phyloP scores from a whole-genome alignment of 2,797 vertebrate species.

The Nannoperca australis region DNA sequence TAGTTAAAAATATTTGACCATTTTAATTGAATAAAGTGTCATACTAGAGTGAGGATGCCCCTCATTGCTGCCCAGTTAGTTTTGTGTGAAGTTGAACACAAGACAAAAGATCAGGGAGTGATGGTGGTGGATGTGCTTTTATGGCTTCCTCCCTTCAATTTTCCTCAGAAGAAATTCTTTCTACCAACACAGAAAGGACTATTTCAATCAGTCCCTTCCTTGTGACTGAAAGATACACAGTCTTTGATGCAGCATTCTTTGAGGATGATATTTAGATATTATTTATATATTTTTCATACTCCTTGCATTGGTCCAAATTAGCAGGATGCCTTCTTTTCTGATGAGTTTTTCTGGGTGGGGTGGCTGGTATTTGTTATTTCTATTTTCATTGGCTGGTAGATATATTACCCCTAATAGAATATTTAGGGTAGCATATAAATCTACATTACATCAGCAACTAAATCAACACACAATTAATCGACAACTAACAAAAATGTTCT shows the following conservation, averaged over 20 bases:
- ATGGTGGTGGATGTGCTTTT: constrained; percentile 58
- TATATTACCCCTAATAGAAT: too few relatives aligned
- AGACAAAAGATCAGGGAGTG: constrained; percentile 54
- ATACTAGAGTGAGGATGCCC: constrained; percentile 34
- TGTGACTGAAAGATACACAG: constrained; percentile 67
- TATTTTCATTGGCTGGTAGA: not conserved
- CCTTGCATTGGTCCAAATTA: constrained; percentile 61
- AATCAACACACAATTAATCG: not conserved
- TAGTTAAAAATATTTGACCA: constrained; percentile 40
- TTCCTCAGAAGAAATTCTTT: constrained; percentile 65
- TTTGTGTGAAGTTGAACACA: constrained; percentile 60
- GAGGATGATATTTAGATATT: constrained; percentile 69
- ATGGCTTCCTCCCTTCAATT: constrained; percentile 56
- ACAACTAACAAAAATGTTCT: not conserved
- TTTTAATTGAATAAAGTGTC: constrained; percentile 47
- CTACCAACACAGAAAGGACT: constrained; percentile 69
- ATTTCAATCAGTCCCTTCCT: constrained; percentile 78
- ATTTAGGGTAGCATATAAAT: not conserved
- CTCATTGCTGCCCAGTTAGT: constrained; percentile 43
- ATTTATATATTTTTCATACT: constrained; percentile 55
- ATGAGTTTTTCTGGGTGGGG: not conserved
- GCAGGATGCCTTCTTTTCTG: constrained; percentile 42
- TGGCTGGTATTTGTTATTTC: not conserved
- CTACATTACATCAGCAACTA: not conserved
- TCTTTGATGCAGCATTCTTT: constrained; percentile 76